Base-by-base conservation (phyloP, 1,140 invertebrate genomes). In the Aplysia californica region DNA sequence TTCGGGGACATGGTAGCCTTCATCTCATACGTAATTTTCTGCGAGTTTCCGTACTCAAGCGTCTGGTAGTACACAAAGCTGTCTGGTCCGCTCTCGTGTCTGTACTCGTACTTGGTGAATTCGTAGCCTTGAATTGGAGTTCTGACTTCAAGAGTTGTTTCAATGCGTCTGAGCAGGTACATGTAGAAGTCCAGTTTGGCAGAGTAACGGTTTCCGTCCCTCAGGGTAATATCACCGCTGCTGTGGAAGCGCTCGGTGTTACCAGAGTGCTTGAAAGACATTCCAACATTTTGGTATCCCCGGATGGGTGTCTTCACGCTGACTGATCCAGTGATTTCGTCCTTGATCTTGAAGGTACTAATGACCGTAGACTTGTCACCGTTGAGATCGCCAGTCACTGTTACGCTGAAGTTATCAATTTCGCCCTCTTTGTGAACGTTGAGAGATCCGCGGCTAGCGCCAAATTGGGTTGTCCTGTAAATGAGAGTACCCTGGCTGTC, bases 211-310 rank as follows among this genome's bases (percentile, higher is more conserved):
- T 73, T 50, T 26, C 66, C 73, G 66, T 82, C 79, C 41, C 76
- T 56, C 39, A 81, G 78, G 61, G 67, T 58, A 10, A 76, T 35
- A 65, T 78, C 71, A 50, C 56, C 74, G 29, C 68, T 50, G 20
- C 55, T 44, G 29, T 41, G 74, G 33, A 82, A 80, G 10, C 73
- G 50, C 6, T 56, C 31, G 18, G 61, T 2, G 21, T 65, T 23
- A 3, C 79, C 82, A 36, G 74, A 50, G 56, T 84, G 80, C 21
- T 74, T 72, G 76, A 85, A 76, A 50, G 68, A 67, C 20, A 70
- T 65, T 6, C 72, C 59, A 10, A 84, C 76, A 38, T 83, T 75
- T 44, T 56, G 64, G 59, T 36, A 76, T 20, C 77, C 67, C 6
- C 64, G 5, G 31, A 79, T 58, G 31, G 83, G 83, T 26, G 69